Evolutionary conservation across 2,888 invertebrate species (phyloP), one percentile per base, ranked within the genome.

Genomic region (Adelognathus sp.): DNA sequence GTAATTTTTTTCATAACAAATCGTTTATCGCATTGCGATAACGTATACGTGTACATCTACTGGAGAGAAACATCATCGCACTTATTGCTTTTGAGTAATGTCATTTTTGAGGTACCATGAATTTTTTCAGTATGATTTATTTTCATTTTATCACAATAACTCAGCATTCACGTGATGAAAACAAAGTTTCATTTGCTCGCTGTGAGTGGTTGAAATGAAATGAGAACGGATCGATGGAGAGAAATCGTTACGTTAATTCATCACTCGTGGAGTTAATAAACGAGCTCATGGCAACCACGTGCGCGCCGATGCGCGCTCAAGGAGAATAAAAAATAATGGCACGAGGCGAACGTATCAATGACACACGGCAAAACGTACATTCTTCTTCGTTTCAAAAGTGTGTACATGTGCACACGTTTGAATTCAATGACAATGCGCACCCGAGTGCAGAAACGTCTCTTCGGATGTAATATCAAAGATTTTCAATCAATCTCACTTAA

Each of bases 281-380:
- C 44, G 58, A 60, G 69, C 58, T 70, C 69, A 70, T 58, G 69
- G 69, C 33, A 58, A 36, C 64, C 31, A 36, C 58, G 58, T n/a
- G n/a, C 5, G 18, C 39, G 44, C 24, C 24, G 41, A 56, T 29
- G 54, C 14, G 46, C 56, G 44, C 56, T 58, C 29, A n/a, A 44
- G 58, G 21, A 46, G 58, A 70, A 58, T 70, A 46, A 58, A 58
- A 33, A 70, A 70, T 70, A 70, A 58, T 70, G 46, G 69, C 21
- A 70, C 69, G 69, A 70, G 69, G 69, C 69, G 46, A 70, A 24
- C 58, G 58, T n/a, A 58, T 70, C 69, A 70, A 70, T 70, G 69
- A 70, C 69, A 58, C 44, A 24, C 29, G 6, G 31, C 16, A 58
- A 70, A 46, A 46, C 67, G 21, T n/a, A 41, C 58, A 70, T 70